Evolutionary conservation across 1,140 invertebrate species (phyloP).

Genomic region (Elysia chlorotica): DNA sequence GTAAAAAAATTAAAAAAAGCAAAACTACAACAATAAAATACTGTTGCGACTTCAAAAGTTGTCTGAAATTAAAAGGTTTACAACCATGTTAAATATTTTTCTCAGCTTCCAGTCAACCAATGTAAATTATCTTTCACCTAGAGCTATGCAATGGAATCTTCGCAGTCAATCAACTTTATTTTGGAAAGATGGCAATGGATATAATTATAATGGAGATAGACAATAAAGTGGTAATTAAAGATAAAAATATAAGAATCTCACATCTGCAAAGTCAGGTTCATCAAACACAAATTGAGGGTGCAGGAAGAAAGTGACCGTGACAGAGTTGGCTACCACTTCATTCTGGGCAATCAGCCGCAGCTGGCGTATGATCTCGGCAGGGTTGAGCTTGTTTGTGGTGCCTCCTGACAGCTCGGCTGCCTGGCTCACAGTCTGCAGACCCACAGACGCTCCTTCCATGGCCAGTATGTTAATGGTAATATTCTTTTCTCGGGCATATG

Average conservation of each 20-base stretch:
- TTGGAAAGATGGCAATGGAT: neutral
- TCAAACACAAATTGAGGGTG: constrained; percentile 48
- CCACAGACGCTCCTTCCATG: constrained; percentile 44
- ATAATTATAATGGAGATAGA: neutral
- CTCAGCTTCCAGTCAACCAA: no score
- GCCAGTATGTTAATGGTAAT: constrained; percentile 50
- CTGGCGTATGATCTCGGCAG: constrained; percentile 50
- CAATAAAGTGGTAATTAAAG: neutral
- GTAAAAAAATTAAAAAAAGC: neutral
- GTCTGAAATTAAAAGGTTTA: neutral
- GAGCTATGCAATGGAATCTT: neutral
- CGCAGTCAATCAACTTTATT: neutral
- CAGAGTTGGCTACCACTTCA: constrained; percentile 47
- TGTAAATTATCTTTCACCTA: no score
- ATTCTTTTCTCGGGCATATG: constrained; percentile 46
- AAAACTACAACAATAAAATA: neutral
- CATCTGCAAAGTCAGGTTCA: constrained; percentile 39
- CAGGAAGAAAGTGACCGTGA: constrained; percentile 42
- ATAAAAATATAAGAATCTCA: constrained; percentile 17
- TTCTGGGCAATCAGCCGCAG: constrained; percentile 52
- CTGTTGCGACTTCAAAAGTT: no score
- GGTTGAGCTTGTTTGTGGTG: constrained; percentile 49
- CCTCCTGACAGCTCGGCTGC: constrained; percentile 50
- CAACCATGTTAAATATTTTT: neutral
- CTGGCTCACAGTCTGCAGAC: constrained; percentile 38